Base-by-base conservation (phyloP, 2,797 vertebrate genomes). In the Enteromius unitaeniatus region DNA sequence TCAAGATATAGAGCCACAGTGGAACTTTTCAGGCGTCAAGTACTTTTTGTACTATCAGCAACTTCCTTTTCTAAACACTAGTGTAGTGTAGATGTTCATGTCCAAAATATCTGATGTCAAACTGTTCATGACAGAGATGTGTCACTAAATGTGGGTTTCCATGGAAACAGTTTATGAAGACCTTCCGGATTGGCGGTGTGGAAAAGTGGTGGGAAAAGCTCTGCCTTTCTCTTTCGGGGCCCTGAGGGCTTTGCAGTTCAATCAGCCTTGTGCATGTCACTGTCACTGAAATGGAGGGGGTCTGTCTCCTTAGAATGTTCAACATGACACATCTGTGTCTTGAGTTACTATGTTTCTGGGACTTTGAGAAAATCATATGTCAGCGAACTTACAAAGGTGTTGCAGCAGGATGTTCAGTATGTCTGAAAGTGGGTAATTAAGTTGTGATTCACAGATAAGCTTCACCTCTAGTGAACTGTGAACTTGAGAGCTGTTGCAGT, bases 141-240 rank as follows among this genome's bases (percentile, higher is more conserved):
- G n/a, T 80, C 14, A 7, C 84, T n/a, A 37, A n/a, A 21, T 23
- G 31, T 19, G 1, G 0, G 88, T 94, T 88, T 17, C 91, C 90
- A 91, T 91, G 90, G 93, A 88, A 93, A 94, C 92, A 75, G 89
- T 91, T 90, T 89, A 86, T 85, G 73, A 87, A 91, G 89, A 90
- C 87, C 90, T 90, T 84, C 88, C 86, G 87, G 86, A 83, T 86
- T 89, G 69, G 69, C 64, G 51, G 28, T 53, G 74, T 85, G 86
- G 86, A 85, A 89, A 87, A 91, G 60, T 82, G 68, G 91, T 90
- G 87, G 91, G 28, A 11, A 37, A n/a, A n/a, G n/a, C n/a, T n/a
- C n/a, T n/a, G n/a, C n/a, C 64, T 60, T 65, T 65, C 72, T 82
- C 31, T 74, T 78, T 73, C 2, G 37, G 42, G 15, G 17, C 31